A percentile compares a stretch with the other conserved stretches of the same genome.
These are phyloP conservation scores for Garra rufa DNA, from an alignment of 2,113 vertebrate species.

Conservation along the genomic window DNA sequence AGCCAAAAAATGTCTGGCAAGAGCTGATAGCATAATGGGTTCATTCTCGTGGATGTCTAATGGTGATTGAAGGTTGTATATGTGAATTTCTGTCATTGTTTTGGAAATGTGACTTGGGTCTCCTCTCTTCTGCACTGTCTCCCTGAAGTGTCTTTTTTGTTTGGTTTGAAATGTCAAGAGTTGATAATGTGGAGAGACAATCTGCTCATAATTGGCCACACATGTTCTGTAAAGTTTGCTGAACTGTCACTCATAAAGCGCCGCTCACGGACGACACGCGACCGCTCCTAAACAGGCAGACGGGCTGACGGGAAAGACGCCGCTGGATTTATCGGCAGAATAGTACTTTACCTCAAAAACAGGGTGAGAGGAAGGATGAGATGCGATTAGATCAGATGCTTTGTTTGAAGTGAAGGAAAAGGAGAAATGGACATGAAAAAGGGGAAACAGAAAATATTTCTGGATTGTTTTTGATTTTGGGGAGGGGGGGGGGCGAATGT, in stretches of 20 bases:
- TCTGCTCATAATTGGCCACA: constrained; percentile 64
- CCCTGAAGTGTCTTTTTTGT: constrained; percentile 47
- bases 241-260: constrained; percentile 49
- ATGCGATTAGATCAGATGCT: not conserved
- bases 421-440: not conserved
- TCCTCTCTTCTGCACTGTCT: constrained; percentile 28
- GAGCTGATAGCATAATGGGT: constrained; percentile 14
- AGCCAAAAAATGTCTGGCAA: constrained; percentile 24
- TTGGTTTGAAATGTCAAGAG: constrained; percentile 49
- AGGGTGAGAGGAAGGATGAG: not conserved
- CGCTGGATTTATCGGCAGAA: not conserved
- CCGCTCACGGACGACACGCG: constrained; percentile 12
- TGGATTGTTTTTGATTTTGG: no score
- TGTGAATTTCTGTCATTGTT: constrained; percentile 38
- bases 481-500: not conserved
- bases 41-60: constrained; percentile 17
- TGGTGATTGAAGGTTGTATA: constrained; percentile 29
- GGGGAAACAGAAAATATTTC: not conserved
- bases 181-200: constrained; percentile 50
- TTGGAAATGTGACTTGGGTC: constrained; percentile 31
- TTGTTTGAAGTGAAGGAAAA: not conserved
- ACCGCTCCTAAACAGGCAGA: not conserved
- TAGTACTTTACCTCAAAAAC: not conserved
- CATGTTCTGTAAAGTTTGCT: constrained; percentile 64
- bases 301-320: no score